Evolutionary conservation across 2,888 invertebrate genomes (phyloP).

Genomic region (Epinotia nisella): DNA sequence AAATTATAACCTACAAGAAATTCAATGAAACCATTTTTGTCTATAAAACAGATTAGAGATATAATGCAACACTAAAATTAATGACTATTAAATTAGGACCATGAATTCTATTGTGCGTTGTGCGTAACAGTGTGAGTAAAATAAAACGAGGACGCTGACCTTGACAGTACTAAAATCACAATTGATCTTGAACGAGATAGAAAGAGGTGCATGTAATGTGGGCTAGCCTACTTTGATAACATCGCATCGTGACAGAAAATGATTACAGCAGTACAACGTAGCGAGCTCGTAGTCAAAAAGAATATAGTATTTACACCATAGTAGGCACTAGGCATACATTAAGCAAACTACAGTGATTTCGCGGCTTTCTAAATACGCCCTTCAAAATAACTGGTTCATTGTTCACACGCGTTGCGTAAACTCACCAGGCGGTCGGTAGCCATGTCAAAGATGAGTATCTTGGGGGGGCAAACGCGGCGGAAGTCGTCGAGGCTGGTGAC

Average conservation of each 20-base stretch:
- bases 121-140: constrained; percentile 50
- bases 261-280: background rate
- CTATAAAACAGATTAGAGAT: constrained; percentile 10
- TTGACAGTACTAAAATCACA: constrained; percentile 52
- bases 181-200: constrained; percentile 59
- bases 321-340: too few relatives aligned
- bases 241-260: constrained; percentile 23
- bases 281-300: background rate
- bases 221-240: constrained; percentile 17
- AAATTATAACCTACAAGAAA: constrained; percentile 14
- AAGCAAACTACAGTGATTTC: constrained; percentile 12
- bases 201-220: constrained; percentile 48
- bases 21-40: background rate
- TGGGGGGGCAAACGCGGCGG: constrained; percentile 89
- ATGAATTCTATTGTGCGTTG: constrained; percentile 49
- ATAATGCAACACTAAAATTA: constrained; percentile 25
- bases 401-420: constrained; percentile 35
- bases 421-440: constrained; percentile 87
- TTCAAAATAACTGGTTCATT: constrained; percentile 41
- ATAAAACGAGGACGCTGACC: constrained; percentile 50
- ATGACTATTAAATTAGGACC: constrained; percentile 46
- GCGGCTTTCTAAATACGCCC: constrained; percentile 41
- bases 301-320: background rate
- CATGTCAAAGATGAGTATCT: constrained; percentile 91
- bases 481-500: constrained; percentile 89